Conservation (phyloP, 2,113 vertebrate species). For the Tichodroma muraria region DNA sequence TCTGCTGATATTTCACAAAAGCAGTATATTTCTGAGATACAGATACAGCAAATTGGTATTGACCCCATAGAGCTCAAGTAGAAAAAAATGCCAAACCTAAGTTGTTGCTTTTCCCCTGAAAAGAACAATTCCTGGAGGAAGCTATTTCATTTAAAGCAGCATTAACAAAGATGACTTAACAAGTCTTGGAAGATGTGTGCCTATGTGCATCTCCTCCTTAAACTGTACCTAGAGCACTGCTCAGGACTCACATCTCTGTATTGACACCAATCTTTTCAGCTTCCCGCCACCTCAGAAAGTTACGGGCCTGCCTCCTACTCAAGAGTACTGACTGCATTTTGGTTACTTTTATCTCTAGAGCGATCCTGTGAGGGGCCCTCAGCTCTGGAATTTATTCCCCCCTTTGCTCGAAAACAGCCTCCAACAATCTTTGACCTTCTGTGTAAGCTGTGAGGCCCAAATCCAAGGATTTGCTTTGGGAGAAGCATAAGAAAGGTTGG, state of each 20-base stretch:
- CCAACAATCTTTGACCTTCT: constrained; percentile 41
- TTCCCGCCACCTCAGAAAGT: not conserved
- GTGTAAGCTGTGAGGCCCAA: not conserved
- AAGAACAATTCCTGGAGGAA: not conserved
- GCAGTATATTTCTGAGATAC: not conserved
- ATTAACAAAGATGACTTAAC: not conserved
- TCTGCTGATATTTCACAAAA: not conserved
- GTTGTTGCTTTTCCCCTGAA: not conserved
- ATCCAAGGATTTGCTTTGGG: not conserved
- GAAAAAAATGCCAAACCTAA: not conserved
- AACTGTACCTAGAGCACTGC: not conserved
- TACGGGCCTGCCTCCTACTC: not conserved
- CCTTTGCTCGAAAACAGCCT: not conserved
- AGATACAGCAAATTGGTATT: not conserved
- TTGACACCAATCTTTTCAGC: not conserved
- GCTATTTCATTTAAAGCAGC: not conserved
- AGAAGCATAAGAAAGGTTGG: not conserved
- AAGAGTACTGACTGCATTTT: not conserved
- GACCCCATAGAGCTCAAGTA: not conserved
- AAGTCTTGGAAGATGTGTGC: not conserved
- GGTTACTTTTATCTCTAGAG: constrained; percentile 5
- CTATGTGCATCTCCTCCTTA: not conserved
- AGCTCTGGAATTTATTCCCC: constrained; percentile 37
- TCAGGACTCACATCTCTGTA: not conserved
- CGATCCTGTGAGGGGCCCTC: not conserved